phyloP scores from a whole-genome alignment of 1,140 invertebrate species.

The Pemphigus obesinymphae region DNA sequence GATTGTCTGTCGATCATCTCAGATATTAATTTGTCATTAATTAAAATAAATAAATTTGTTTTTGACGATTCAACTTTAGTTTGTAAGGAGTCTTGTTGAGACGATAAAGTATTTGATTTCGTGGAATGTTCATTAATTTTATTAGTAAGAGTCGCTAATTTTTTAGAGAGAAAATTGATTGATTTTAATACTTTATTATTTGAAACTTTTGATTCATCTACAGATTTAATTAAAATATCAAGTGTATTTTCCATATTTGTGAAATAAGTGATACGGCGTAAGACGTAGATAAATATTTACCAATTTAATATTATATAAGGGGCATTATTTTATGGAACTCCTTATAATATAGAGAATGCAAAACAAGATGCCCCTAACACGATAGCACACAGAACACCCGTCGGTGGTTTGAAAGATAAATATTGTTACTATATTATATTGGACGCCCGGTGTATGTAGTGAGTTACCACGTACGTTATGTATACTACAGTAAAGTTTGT shows the following conservation, averaged over 20 bases:
- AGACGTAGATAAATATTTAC: slow-evolving; percentile 3
- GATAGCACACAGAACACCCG: too few relatives aligned
- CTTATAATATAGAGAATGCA: too few relatives aligned
- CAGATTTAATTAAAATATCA: slow-evolving; percentile 1
- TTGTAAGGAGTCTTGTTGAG: not conserved
- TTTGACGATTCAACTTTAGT: slow-evolving; percentile 4
- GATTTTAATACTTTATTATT: not conserved
- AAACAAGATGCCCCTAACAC: too few relatives aligned
- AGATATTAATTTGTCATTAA: not conserved
- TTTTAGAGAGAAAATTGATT: not conserved
- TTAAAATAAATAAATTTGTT: not conserved
- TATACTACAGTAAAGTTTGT: too few relatives aligned
- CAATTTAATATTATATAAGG: not conserved
- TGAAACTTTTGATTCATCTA: not conserved
- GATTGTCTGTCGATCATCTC: slow-evolving; percentile 1
- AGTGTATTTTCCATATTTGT: not conserved
- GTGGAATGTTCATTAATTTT: not conserved
- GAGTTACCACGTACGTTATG: too few relatives aligned
- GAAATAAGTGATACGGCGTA: not conserved
- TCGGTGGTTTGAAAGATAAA: too few relatives aligned
- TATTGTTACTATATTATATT: too few relatives aligned
- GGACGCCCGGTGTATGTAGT: too few relatives aligned
- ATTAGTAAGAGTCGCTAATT: not conserved
- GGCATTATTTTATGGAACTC: too few relatives aligned
- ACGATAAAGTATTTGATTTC: not conserved